Evolutionary conservation across 2,888 invertebrate genomes (phyloP), one percentile per base, ranked within the genome.

Genomic region (Leptogaster cylindrica): DNA sequence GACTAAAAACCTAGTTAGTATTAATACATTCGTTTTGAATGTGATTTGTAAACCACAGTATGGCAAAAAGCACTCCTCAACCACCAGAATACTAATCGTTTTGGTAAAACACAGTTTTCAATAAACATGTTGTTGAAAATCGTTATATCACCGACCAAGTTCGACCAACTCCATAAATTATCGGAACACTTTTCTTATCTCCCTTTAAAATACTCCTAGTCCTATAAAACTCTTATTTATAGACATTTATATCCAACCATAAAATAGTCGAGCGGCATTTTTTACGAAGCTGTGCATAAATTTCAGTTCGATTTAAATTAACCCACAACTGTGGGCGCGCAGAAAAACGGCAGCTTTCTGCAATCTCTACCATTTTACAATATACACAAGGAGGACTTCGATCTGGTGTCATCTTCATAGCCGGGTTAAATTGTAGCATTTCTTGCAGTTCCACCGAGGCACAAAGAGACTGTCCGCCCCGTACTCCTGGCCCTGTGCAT

Each of bases 261-360:
- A 70, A 70, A 70, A 69, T 67, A 67, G 69, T 69, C 69, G 63
- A 50, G 51, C 66, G 64, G 46, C 58, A 61, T 61, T 70, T 70
- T n/a, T 70, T 70, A 67, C 63, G 66, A 41, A 36, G 55, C 58
- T 63, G 65, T 58, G 65, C 69, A 70, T 70, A 70, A 70, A 70
- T 70, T 70, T 67, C 46, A 48, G 44, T 70, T 70, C 70, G 70
- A 70, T 68, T 70, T 65, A 70, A 70, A 70, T 70, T 70, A 70
- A 61, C 68, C 65, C 23, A 12, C 27, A 36, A 46, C 23, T 3
- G 12, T 12, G 28, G 25, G 23, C 18, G 12, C 25, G 50, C 44
- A 6, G n/a, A 50, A n/a, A 3, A 12, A 31, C 16, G 20, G 31
- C 27, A 31, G 52, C 18, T 12, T 36, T 6, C 36, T 36, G 12